phyloP scores from a whole-genome alignment of 35 echinoderm and acorn worm genomes.

The Nesometra sesokonis region DNA sequence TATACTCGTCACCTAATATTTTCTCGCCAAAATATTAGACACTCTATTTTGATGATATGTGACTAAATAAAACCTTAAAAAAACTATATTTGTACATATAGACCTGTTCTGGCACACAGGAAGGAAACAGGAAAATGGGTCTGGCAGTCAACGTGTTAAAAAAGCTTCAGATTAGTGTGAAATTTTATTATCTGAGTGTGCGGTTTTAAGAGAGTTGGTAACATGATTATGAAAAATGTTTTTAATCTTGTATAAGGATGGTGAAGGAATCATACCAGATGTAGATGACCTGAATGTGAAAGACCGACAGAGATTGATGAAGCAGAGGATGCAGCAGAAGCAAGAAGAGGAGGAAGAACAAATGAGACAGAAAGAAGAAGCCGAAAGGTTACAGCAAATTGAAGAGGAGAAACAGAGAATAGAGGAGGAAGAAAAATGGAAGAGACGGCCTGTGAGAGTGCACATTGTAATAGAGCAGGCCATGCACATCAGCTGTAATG shows the following conservation, averaged over 20 bases:
- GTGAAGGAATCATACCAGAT: neutral
- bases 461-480: constrained; percentile 49
- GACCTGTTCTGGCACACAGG: too few relatives aligned
- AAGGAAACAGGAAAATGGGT: too few relatives aligned
- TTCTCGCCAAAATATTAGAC: too few relatives aligned
- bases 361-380: neutral
- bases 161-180: too few relatives aligned
- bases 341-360: neutral
- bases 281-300: neutral
- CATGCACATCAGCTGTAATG: constrained; percentile 29
- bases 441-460: constrained; percentile 31
- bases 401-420: neutral
- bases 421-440: constrained; percentile 6
- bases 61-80: too few relatives aligned
- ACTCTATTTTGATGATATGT: too few relatives aligned
- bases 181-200: too few relatives aligned
- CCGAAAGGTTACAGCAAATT: constrained; percentile 6
- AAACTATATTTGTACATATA: too few relatives aligned
- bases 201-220: too few relatives aligned
- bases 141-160: too few relatives aligned
- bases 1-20: too few relatives aligned
- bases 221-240: too few relatives aligned
- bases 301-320: neutral
- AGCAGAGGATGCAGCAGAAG: neutral
- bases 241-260: neutral